Percentiles rank a stretch among this genome's conserved stretches.
Evolutionary conservation across 2,888 invertebrate species (phyloP).

Genomic region (Apotomis turbidana): DNA sequence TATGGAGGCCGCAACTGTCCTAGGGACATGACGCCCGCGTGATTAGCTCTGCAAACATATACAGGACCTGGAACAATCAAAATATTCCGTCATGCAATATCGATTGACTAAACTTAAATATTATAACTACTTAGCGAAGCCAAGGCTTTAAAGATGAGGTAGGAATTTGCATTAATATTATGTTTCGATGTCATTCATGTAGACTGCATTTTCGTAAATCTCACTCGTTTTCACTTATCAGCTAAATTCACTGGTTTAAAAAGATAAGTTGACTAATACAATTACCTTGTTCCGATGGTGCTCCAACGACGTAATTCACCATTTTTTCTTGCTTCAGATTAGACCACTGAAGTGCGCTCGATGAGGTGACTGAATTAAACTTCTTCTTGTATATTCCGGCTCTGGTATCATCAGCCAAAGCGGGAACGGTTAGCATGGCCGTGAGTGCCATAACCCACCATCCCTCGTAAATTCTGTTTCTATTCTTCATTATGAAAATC

Average conservation of each 20-base stretch:
- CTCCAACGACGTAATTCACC: constrained; percentile 87
- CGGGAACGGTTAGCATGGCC: constrained; percentile 64
- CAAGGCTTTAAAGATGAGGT: too few relatives aligned
- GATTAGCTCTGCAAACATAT: constrained; percentile 89
- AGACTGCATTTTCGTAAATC: too few relatives aligned
- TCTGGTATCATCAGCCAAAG: constrained; percentile 65
- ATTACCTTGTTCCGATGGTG: constrained; percentile 70
- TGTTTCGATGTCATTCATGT: too few relatives aligned
- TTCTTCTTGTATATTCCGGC: constrained; percentile 73
- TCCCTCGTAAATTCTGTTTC: constrained; percentile 67
- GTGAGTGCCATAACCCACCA: constrained; percentile 73
- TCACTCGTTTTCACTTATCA: too few relatives aligned
- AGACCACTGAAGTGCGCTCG: constrained; percentile 91
- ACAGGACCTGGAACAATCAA: constrained; percentile 74
- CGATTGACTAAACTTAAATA: not conserved
- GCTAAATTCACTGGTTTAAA: too few relatives aligned
- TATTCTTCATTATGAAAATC: constrained; percentile 63
- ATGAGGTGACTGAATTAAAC: constrained; percentile 89
- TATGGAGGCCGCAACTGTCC: constrained; percentile 86
- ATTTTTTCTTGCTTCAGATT: constrained; percentile 73
- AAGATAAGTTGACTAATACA: too few relatives aligned
- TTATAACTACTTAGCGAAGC: too few relatives aligned
- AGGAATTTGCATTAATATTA: too few relatives aligned
- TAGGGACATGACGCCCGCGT: constrained; percentile 89
- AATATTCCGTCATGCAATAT: not conserved